Evolutionary conservation across 2,113 vertebrate genomes (phyloP), one percentile per base, ranked within the genome.

Genomic region (Dasyurus viverrinus): DNA sequence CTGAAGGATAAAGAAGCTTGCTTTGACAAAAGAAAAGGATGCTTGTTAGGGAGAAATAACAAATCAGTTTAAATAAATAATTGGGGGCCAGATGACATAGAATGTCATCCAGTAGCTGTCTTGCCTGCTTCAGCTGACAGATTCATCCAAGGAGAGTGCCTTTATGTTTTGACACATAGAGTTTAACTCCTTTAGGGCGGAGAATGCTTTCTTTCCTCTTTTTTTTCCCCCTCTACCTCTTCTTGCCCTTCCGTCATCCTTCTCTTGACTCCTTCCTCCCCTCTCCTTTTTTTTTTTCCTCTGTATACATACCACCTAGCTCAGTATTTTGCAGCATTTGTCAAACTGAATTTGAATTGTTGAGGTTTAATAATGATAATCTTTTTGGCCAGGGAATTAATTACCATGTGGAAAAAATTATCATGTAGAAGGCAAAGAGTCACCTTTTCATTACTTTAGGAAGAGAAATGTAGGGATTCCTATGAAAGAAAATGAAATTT

Each of bases 331-430:
- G 68, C 36, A 84, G 22, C 92, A 92, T 60, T 96, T 97, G 42
- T 93, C 36, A 89, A 0, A 93, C 26, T 91, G 55, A 54, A 53
- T 90, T 94, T 93, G 52, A 93, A 16, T 47, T n/a, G 46, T 95
- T 54, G 50, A 36, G 11, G 3, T 57, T 57, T 93, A 93, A 84
- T 76, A 92, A 90, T 84, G 47, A 95, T 93, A 91, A 55, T 50
- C n/a, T 27, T 53, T 93, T 84, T 84, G 68, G 68, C 36, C 42
- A 42, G 68, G 5, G 68, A 22, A 2, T 94, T 95, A 93, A 94
- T 94, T 95, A 47, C 92, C 94, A 97, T 91, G 89, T 68, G 11
- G 96, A 95, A 52, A 89, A 27, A 42, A 5, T 68, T 76, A 60
- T n/a, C 48, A 23, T 52, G 19, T 92, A 91, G 76, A 97, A 89